Evolutionary conservation across 2,113 vertebrate genomes (phyloP).

Genomic region (Synodontis membranacea): DNA sequence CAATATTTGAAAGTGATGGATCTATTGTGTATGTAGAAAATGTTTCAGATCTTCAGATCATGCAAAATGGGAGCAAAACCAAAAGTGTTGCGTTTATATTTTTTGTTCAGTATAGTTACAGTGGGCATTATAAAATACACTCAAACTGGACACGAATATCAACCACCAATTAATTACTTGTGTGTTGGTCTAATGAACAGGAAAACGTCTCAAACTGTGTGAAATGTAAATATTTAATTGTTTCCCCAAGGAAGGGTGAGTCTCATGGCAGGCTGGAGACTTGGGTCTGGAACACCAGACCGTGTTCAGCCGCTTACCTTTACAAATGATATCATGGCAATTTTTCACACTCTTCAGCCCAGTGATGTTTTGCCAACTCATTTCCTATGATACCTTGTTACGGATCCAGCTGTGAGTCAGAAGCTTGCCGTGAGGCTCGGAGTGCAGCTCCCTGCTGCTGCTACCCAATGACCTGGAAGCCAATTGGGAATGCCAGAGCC

Average conservation of each 20-base stretch:
- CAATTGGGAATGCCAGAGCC: slow-evolving; percentile 77
- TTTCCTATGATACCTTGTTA: slow-evolving; percentile 80
- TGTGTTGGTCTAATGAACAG: neutral
- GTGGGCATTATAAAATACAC: neutral
- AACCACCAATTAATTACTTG: neutral
- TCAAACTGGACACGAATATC: neutral
- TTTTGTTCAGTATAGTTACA: neutral
- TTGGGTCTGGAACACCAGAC: slow-evolving; percentile 16
- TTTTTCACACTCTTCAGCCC: slow-evolving; percentile 78
- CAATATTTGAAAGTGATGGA: no score
- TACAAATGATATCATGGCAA: slow-evolving; percentile 80
- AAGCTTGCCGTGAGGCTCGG: slow-evolving; percentile 75
- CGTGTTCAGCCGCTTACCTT: slow-evolving; percentile 60
- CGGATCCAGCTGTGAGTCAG: slow-evolving; percentile 84
- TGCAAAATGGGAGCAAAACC: no score
- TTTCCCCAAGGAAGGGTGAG: neutral
- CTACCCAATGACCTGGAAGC: slow-evolving; percentile 85
- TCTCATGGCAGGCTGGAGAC: neutral
- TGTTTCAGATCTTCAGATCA: no score
- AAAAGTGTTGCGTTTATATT: no score
- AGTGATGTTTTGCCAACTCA: slow-evolving; percentile 85
- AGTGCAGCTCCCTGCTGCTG: slow-evolving; percentile 70
- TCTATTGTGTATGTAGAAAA: no score
- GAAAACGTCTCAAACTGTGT: slow-evolving; percentile 23
- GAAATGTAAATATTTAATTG: neutral